Evolutionary conservation across 2,888 invertebrate species (phyloP), one percentile per base, ranked within the genome.

Genomic region (Brenthis daphne): DNA sequence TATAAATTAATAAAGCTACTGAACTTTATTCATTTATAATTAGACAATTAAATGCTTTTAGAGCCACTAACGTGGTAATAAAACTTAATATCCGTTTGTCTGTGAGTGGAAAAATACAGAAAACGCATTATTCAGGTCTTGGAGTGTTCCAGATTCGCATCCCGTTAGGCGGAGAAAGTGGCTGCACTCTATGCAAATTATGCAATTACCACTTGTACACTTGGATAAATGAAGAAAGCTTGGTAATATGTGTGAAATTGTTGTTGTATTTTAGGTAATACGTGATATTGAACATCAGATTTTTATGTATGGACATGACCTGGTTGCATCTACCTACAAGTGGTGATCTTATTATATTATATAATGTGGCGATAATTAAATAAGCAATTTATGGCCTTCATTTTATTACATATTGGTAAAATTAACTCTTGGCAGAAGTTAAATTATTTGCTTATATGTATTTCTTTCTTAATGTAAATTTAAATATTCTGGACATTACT

Each of bases 141-240:
- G 16, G 14, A 76, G 83, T 85, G 87, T 87, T 89, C 91, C 85
- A 90, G 84, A 82, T 90, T 73, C 74, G 79, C 74, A 83, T 89
- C 88, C 91, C 90, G 91, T 89, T 90, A 88, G 78, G 71, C 69
- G 83, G 91, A 85, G 91, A 91, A 91, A 91, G 91, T 91, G 89
- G 77, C 86, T 87, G 89, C 88, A 87, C 84, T 81, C 88, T 91
- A 91, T 90, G 90, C 87, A 90, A 91, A 91, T 91, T 90, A 89
- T 88, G 88, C 90, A 91, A 91, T 90, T 91, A 87, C 73, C 71
- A 64, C 69, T 29, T 29, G 29, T 65, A 55, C 71, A 63, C 65
- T 55, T 64, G 63, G 60, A 33, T 57, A 63, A 69, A 65, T 54
- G 63, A 63, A 63, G 63, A 63, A 54, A 63, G 63, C 63, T 53